phyloP scores from a whole-genome alignment of 2,888 invertebrate species.

The Scaptomyza cyrtandrae region DNA sequence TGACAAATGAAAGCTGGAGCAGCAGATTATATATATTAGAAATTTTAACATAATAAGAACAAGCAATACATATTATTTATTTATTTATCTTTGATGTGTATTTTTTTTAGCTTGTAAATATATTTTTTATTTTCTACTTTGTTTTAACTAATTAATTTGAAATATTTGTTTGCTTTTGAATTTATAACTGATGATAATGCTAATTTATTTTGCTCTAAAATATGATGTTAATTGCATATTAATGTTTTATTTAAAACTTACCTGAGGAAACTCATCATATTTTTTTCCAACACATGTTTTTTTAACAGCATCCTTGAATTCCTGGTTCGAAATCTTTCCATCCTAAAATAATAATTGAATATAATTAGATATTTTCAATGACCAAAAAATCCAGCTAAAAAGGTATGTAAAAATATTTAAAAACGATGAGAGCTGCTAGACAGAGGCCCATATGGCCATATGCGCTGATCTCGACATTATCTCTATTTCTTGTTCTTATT shows the following conservation, averaged over 20 bases:
- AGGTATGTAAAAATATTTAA: background rate
- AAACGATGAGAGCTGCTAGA: background rate
- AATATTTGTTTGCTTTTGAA: no score
- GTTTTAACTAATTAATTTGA: background rate
- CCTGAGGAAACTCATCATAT: constrained; percentile 92
- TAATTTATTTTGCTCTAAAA: no score
- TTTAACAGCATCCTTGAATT: constrained; percentile 92
- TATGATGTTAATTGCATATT: no score
- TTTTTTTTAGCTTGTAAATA: background rate
- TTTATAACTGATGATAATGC: no score
- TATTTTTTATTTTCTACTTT: background rate
- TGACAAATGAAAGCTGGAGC: background rate
- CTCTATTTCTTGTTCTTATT: background rate
- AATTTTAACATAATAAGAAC: background rate
- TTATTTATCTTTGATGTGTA: background rate
- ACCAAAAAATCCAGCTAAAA: background rate
- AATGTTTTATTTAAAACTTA: constrained; percentile 40
- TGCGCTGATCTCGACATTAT: constrained; percentile 1
- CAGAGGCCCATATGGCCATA: background rate
- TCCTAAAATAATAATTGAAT: constrained; percentile 86
- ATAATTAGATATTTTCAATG: background rate
- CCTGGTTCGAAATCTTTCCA: constrained; percentile 91
- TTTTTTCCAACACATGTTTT: constrained; percentile 91
- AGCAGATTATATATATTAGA: background rate
- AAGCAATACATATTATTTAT: background rate